A percentile compares a stretch with the other conserved stretches of the same genome.
These are phyloP conservation scores for Atrina japonica DNA, from an alignment of 2,888 invertebrate genomes.

Conservation along the genomic window DNA sequence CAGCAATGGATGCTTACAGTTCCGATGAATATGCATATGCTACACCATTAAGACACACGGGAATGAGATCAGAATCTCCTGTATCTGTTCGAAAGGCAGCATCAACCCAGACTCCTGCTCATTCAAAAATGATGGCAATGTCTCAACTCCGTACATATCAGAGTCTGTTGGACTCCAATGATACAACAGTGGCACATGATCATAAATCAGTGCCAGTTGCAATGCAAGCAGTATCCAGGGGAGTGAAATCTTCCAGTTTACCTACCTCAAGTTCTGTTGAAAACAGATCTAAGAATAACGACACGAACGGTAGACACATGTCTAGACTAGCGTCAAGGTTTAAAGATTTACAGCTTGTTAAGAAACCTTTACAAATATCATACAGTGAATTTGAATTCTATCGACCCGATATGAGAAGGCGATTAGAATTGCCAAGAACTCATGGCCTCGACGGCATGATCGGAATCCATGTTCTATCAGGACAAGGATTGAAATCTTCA, in stretches of 20 bases:
- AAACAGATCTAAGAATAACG: slow-evolving; percentile 59
- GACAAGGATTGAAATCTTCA: slow-evolving; percentile 81
- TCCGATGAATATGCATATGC: slow-evolving; percentile 58
- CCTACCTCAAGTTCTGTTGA: slow-evolving; percentile 65
- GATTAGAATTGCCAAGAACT: slow-evolving; percentile 63
- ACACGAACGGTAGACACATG: slow-evolving; percentile 64
- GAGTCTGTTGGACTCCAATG: slow-evolving; percentile 61
- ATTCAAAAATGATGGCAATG: slow-evolving; percentile 58
- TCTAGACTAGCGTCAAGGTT: slow-evolving; percentile 63
- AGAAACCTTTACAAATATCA: slow-evolving; percentile 78
- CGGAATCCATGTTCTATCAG: slow-evolving; percentile 81
- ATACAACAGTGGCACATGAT: slow-evolving; percentile 31
- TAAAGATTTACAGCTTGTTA: slow-evolving; percentile 74
- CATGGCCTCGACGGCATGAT: slow-evolving; percentile 76
- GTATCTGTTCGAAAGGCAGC: slow-evolving; percentile 65
- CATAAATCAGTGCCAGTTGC: slow-evolving; percentile 29
- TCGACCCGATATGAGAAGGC: slow-evolving; percentile 71
- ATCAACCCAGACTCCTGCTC: slow-evolving; percentile 67
- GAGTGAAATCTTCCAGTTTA: slow-evolving; percentile 35
- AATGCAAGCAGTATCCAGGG: slow-evolving; percentile 63
- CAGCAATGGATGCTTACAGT: slow-evolving; percentile 47
- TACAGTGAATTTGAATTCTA: slow-evolving; percentile 79
- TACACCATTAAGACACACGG: slow-evolving; percentile 20
- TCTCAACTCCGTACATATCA: slow-evolving; percentile 73
- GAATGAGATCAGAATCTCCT: slow-evolving; percentile 53